phyloP scores from a whole-genome alignment of 2,113 vertebrate genomes.

The Myrmophylax atrothorax region DNA sequence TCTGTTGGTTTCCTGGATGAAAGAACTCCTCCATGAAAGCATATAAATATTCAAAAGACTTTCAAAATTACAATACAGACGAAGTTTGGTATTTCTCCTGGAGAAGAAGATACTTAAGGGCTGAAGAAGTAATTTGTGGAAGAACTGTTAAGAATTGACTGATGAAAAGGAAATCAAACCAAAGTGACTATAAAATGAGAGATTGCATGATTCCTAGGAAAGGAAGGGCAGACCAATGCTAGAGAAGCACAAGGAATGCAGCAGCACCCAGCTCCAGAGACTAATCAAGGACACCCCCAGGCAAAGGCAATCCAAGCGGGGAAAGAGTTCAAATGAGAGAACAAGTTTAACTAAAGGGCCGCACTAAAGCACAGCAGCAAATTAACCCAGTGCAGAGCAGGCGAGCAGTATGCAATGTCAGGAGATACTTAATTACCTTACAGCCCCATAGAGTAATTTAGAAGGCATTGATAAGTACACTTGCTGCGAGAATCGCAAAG shows the following conservation, averaged over 20 bases:
- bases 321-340: not conserved
- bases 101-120: not conserved
- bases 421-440: not conserved
- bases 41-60: not conserved
- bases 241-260: not conserved
- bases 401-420: not conserved
- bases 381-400: not conserved
- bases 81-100: not conserved
- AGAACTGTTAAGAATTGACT: not conserved
- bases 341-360: not conserved
- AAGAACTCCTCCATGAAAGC: not conserved
- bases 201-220: not conserved
- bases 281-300: not conserved
- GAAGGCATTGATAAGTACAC: not conserved
- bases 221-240: not conserved
- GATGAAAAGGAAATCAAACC: not conserved
- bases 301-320: not conserved
- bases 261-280: not conserved
- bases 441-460: not conserved
- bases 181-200: not conserved
- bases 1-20: not conserved
- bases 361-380: not conserved
- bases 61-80: not conserved
- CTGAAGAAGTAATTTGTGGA: not conserved
- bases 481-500: not conserved